Evolutionary conservation across 2,113 vertebrate species (phyloP).

Genomic region (Lagopus leucura): DNA sequence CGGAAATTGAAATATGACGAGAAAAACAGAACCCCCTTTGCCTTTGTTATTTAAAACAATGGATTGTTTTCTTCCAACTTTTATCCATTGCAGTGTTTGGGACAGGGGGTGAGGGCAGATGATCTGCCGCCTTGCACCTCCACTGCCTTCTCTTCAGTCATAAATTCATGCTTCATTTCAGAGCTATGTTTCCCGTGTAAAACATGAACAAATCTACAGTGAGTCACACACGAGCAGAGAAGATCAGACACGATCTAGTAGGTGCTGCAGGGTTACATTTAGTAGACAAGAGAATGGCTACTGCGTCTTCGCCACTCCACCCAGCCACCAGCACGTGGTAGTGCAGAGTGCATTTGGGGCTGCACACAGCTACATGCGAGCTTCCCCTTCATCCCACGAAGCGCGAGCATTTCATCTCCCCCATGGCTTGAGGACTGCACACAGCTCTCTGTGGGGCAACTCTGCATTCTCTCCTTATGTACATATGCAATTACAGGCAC

Average conservation of each 20-base stretch:
- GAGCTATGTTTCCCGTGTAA: neutral
- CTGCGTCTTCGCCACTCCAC: neutral
- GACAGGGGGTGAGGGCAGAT: neutral
- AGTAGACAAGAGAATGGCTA: neutral
- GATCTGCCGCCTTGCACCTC: neutral
- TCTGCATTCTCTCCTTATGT: rapidly evolving
- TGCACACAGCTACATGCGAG: neutral
- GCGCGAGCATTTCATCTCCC: rapidly evolving
- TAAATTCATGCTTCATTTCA: neutral
- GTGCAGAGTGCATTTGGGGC: no score
- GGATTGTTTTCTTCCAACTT: neutral
- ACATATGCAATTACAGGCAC: neutral
- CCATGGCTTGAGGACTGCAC: rapidly evolving
- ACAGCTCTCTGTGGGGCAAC: neutral
- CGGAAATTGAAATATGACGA: neutral
- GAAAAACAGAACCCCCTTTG: neutral
- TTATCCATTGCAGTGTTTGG: neutral
- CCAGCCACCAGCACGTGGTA: neutral
- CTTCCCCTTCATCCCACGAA: rapidly evolving
- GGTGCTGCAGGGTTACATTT: neutral
- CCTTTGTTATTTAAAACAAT: neutral
- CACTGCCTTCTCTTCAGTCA: neutral
- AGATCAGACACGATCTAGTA: neutral
- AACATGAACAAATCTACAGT: neutral
- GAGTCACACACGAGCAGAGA: neutral